Percentiles rank a stretch among this genome's conserved stretches.
These are phyloP conservation scores for Stichopus chloronotus DNA, from an alignment of 35 echinoderm and acorn worm genomes.

Conservation along the genomic window DNA sequence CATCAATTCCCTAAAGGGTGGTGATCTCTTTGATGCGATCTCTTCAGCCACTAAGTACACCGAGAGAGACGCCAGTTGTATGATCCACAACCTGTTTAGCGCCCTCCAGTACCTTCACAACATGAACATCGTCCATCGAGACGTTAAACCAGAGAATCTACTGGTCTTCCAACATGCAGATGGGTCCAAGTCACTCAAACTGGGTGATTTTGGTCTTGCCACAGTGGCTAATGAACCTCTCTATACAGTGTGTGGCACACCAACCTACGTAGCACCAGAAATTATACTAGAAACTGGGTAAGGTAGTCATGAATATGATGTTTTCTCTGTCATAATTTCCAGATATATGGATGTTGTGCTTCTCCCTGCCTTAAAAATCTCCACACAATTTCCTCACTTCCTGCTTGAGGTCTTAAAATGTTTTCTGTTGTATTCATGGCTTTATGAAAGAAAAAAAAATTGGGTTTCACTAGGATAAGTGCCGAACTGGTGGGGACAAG, in stretches of 20 bases:
- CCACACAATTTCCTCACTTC: too few relatives aligned
- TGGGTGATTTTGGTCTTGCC: conserved; percentile 97
- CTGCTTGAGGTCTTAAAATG: too few relatives aligned
- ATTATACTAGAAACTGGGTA: conserved; percentile 97
- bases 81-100: conserved; percentile 95
- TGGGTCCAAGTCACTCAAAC: conserved; percentile 95
- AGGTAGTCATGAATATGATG: conserved; percentile 9
- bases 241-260: conserved; percentile 96
- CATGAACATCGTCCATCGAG: conserved; percentile 94
- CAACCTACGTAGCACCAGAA: conserved; percentile 97
- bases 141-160: conserved; percentile 98
- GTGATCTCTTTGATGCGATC: conserved; percentile 98
- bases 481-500: too few relatives aligned
- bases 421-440: too few relatives aligned
- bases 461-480: too few relatives aligned
- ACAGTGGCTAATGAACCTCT: conserved; percentile 81
- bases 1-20: conserved; percentile 70
- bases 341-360: not conserved
- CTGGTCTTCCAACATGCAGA: conserved; percentile 94
- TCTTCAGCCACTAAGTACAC: conserved; percentile 95
- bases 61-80: conserved; percentile 95
- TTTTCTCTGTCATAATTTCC: not conserved
- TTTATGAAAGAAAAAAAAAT: too few relatives aligned
- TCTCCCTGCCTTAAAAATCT: not conserved
- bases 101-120: conserved; percentile 92